phyloP scores from a whole-genome alignment of 2,797 vertebrate genomes.

The Pipistrellus kuhlii region DNA sequence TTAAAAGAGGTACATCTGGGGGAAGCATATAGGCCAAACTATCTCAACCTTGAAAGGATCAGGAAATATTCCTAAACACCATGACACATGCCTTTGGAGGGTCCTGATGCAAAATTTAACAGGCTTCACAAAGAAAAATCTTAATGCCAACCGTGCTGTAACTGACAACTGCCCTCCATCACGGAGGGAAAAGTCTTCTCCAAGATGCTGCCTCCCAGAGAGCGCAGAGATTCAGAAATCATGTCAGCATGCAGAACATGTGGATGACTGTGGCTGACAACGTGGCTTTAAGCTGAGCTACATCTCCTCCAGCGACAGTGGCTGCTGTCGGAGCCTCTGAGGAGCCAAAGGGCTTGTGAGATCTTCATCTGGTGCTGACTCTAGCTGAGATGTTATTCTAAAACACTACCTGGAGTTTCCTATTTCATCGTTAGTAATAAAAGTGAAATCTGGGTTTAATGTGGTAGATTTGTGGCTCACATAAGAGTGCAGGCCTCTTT shows the following conservation, averaged over 20 bases:
- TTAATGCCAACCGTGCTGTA: neutral
- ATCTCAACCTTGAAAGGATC: neutral
- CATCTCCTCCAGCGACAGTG: neutral
- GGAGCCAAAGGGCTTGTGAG: neutral
- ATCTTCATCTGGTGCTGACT: conserved; percentile 23
- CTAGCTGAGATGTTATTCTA: neutral
- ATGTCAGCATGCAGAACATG: fast-evolving
- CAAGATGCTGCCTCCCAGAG: neutral
- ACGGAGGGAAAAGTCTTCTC: neutral
- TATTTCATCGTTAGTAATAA: neutral
- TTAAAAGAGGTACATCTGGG: neutral
- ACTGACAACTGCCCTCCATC: neutral
- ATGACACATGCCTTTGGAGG: neutral
- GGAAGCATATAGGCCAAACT: neutral
- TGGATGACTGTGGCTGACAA: neutral
- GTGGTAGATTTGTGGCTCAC: neutral
- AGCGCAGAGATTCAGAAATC: neutral
- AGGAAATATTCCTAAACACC: neutral
- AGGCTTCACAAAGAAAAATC: neutral
- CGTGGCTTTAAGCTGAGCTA: neutral
- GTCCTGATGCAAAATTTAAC: neutral
- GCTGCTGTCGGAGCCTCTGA: neutral
- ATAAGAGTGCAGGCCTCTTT: neutral
- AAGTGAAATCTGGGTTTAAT: neutral
- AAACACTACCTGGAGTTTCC: neutral